These are phyloP conservation scores for Volucella inflata DNA, from an alignment of 2,888 invertebrate species.

Conservation along the genomic window DNA sequence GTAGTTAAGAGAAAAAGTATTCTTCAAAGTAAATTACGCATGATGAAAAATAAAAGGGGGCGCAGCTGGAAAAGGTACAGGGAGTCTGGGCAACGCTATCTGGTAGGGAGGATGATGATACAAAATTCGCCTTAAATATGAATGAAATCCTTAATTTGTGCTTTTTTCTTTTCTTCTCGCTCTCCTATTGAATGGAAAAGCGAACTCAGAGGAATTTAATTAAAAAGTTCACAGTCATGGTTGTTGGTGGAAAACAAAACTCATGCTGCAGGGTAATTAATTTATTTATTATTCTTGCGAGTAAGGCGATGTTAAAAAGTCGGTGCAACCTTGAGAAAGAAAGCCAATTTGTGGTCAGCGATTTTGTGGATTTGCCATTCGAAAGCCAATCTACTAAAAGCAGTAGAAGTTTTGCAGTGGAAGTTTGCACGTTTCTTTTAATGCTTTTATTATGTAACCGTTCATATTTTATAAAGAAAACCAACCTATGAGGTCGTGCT, in stretches of 20 bases:
- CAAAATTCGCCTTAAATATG: conserved; percentile 35
- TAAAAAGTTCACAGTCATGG: conserved; percentile 32
- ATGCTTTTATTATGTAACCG: no score
- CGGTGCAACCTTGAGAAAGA: no score
- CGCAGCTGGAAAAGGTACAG: not conserved
- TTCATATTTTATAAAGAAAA: no score
- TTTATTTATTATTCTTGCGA: not conserved
- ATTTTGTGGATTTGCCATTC: no score
- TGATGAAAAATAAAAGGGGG: not conserved
- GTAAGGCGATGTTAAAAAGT: no score
- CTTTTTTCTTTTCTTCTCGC: conserved; percentile 18
- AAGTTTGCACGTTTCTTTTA: no score
- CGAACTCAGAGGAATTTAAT: conserved; percentile 50
- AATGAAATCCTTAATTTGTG: conserved; percentile 45
- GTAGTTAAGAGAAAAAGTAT: conserved; percentile 13
- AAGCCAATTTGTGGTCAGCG: no score
- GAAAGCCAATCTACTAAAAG: no score
- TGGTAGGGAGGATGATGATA: not conserved
- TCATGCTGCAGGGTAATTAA: not conserved
- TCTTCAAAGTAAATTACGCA: conserved; percentile 19
- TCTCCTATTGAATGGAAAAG: conserved; percentile 32
- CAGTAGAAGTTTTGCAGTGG: no score
- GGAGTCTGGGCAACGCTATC: not conserved
- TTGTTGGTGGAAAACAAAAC: not conserved
- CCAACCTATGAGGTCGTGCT: no score